These are phyloP conservation scores for Agrochola litura DNA, from an alignment of 2,888 invertebrate genomes.

Conservation along the genomic window DNA sequence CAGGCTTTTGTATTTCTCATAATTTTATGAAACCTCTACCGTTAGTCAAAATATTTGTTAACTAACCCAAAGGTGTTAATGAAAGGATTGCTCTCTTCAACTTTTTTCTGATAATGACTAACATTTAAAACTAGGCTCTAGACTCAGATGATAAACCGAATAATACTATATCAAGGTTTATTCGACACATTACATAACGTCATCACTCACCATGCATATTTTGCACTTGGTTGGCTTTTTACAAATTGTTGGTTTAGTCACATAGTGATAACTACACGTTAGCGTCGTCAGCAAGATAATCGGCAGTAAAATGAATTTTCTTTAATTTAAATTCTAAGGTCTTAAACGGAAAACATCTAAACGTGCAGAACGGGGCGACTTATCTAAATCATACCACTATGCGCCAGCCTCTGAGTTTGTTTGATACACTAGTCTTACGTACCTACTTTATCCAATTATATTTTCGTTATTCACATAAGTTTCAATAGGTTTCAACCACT, in stretches of 20 bases:
- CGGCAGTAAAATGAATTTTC: background rate
- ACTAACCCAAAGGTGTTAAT: too few relatives aligned
- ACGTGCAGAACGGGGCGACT: constrained; percentile 73
- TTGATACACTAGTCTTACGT: constrained; percentile 70
- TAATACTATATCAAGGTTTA: background rate
- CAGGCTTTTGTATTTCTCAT: background rate
- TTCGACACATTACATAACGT: background rate
- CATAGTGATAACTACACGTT: background rate
- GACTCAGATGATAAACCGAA: too few relatives aligned
- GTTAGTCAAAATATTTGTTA: background rate
- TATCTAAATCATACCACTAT: constrained; percentile 81
- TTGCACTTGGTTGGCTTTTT: background rate
- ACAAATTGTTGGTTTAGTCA: background rate
- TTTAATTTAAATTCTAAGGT: constrained; percentile 26
- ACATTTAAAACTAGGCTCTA: background rate
- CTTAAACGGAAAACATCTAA: constrained; percentile 66
- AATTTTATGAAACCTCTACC: background rate
- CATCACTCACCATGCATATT: background rate
- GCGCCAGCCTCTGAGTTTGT: constrained; percentile 72
- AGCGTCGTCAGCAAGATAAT: background rate
- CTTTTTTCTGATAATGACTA: background rate
- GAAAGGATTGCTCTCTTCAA: background rate
- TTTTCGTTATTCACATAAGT: background rate
- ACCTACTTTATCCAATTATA: constrained; percentile 52
- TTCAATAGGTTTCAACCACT: background rate